Evolutionary conservation across 2,797 vertebrate genomes (phyloP), one percentile per base, ranked within the genome.

Genomic region (Masticophis lateralis): DNA sequence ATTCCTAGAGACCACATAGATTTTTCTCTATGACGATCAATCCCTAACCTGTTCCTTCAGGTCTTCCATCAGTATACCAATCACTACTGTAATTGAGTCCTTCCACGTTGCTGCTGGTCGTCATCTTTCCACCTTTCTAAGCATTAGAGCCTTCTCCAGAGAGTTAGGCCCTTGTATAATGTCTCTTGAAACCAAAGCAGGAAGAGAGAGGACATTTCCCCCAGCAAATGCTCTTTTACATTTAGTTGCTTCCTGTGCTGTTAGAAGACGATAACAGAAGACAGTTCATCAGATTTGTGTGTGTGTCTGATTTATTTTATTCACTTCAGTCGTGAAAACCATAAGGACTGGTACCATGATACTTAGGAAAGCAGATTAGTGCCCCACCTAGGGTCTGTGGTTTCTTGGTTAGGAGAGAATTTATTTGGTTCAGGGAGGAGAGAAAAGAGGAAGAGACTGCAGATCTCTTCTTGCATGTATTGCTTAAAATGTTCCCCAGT

Each of bases 231-330:
- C 86, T 90, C 59, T 86, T 90, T 83, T 83, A 37, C 88, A 61
- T 55, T 59, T 51, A 61, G 74, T 55, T 11, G n/a, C 47, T 56
- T 90, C n/a, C 47, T 57, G 43, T n/a, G 88, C 74, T 90, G 74
- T 66, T 90, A 90, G 88, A 37, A 37, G 37, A 37, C 2, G 37
- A 37, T 37, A 37, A 37, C 37, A 90, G 74, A 86, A 86, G 59
- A 63, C 63, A 57, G 47, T 55, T 90, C 88, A 55, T 74, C 74
- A 63, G 74, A 74, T 63, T 22, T 47, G 57, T 22, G 47, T 12
- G 20, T 4, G 28, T 7, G 12, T 83, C 18, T 59, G 92, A 86
- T 92, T 90, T 90, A 90, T 92, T 92, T 90, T 92, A 92, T 92
- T 86, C 86, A 56, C 47, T 86, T 86, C 74, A 86, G 92, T 16